Percentiles rank a stretch among this genome's conserved stretches.
phyloP scores from a whole-genome alignment of 2,113 vertebrate genomes.

The Protobothrops flavoviridis region DNA sequence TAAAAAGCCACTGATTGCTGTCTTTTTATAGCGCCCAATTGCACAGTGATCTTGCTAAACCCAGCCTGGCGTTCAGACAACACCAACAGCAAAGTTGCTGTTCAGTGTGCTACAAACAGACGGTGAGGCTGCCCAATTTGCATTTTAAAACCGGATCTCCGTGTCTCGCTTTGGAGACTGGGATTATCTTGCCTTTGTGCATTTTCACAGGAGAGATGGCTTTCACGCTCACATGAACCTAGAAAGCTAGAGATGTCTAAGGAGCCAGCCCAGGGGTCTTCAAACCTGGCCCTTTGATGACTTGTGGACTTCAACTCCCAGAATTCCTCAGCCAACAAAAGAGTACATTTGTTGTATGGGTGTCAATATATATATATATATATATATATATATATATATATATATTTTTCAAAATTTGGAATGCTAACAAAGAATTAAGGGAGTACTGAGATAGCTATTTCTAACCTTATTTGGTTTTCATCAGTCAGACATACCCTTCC shows the following conservation, averaged over 20 bases:
- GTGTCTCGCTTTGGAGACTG: not conserved
- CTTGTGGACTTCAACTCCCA: no score
- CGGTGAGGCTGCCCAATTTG: not conserved
- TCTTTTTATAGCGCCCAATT: not conserved
- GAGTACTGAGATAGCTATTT: no score
- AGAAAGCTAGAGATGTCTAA: not conserved
- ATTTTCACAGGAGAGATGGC: not conserved
- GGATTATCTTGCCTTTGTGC: not conserved
- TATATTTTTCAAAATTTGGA: no score
- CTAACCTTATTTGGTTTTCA: no score
- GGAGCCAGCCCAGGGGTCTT: no score
- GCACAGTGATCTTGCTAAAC: not conserved
- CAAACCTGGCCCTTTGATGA: no score
- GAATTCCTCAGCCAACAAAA: no score
- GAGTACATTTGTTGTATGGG: no score
- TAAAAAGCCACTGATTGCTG: not conserved
- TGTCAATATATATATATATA: no score
- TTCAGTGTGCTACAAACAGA: not conserved
- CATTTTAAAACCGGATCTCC: not conserved
- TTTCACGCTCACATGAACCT: not conserved
- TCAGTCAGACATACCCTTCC: no score
- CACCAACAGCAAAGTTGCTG: not conserved
- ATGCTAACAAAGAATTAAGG: no score
- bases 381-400: no score
- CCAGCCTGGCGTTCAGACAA: not conserved